A percentile compares a stretch with the other conserved stretches of the same genome.
Conservation (phyloP, 2,888 invertebrate species). For the Erebia ligea region DNA sequence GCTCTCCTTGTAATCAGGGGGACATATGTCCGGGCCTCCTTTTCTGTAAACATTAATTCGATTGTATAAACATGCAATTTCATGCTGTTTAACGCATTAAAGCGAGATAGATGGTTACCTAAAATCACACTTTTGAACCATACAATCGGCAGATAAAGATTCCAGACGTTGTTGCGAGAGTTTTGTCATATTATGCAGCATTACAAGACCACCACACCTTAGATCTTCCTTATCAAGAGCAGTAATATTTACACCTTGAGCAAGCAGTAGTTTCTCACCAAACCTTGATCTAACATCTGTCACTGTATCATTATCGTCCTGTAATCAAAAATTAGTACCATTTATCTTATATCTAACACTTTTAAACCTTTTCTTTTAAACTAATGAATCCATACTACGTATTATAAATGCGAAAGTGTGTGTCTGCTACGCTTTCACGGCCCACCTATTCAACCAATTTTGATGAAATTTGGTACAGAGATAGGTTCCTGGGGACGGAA, state of each 20-base stretch:
- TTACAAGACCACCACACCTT: constrained; percentile 88
- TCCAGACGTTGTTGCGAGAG: constrained; percentile 81
- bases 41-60: constrained; percentile 67
- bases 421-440: too few relatives aligned
- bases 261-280: constrained; percentile 84
- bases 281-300: constrained; percentile 89
- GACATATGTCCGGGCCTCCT: constrained; percentile 90
- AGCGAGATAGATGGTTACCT: constrained; percentile 60
- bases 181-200: constrained; percentile 86
- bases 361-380: background rate
- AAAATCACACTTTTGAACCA: constrained; percentile 90
- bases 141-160: constrained; percentile 86
- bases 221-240: constrained; percentile 89
- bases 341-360: background rate
- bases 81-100: background rate
- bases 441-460: too few relatives aligned
- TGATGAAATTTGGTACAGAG: too few relatives aligned
- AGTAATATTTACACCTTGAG: constrained; percentile 88
- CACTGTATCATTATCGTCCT: constrained; percentile 88
- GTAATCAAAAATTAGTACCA: constrained; percentile 40
- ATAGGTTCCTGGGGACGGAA: too few relatives aligned
- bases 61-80: background rate
- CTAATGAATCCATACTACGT: too few relatives aligned
- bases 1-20: constrained; percentile 90
- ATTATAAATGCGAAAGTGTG: too few relatives aligned